phyloP scores from a whole-genome alignment of 2,888 invertebrate species.

The Drosophila paranaensis region DNA sequence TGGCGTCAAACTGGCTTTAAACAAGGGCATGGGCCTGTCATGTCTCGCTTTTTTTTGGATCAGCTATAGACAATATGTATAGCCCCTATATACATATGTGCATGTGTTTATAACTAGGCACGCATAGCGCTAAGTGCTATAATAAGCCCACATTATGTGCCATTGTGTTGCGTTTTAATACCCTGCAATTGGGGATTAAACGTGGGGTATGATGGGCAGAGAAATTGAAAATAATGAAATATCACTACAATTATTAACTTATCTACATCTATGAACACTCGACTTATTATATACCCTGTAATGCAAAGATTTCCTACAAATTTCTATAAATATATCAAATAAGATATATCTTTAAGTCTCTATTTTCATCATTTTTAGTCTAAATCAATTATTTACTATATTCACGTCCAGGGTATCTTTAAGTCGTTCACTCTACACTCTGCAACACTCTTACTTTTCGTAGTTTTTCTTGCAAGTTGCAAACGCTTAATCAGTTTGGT shows the following conservation, averaged over 20 bases:
- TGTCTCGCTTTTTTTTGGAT: slow-evolving; percentile 15
- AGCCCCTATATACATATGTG: slow-evolving; percentile 34
- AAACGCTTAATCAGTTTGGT: slow-evolving; percentile 69
- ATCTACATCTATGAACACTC: no score
- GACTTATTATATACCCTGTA: no score
- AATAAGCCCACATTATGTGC: slow-evolving; percentile 64
- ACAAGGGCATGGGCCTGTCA: slow-evolving; percentile 65
- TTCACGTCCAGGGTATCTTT: neutral
- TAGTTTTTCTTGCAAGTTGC: slow-evolving; percentile 53
- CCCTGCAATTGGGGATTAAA: neutral
- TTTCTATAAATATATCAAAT: no score
- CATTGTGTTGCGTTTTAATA: slow-evolving; percentile 50
- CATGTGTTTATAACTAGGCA: slow-evolving; percentile 7
- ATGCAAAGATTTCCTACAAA: no score
- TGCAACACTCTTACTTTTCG: slow-evolving; percentile 10
- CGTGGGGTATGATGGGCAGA: neutral
- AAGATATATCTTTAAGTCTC: no score
- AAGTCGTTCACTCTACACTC: neutral
- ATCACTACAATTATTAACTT: no score
- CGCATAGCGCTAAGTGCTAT: slow-evolving; percentile 54
- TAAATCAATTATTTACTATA: neutral
- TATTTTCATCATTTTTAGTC: neutral
- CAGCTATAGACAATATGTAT: slow-evolving; percentile 26
- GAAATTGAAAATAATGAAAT: neutral
- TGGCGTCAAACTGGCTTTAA: slow-evolving; percentile 57